Conservation (phyloP, 2,888 invertebrate species). For the Gasteruption jaculator region DNA sequence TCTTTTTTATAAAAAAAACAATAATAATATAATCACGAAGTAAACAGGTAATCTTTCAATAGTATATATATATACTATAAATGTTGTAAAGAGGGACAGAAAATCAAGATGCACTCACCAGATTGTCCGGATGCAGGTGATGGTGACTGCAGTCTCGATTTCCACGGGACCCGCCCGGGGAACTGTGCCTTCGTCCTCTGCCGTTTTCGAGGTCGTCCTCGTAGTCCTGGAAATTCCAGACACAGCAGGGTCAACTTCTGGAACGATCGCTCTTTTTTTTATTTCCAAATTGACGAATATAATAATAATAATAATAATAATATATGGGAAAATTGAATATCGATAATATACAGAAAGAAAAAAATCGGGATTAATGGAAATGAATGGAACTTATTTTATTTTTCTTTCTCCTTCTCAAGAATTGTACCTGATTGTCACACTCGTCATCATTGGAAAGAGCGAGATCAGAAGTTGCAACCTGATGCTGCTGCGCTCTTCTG, state of each 20-base stretch:
- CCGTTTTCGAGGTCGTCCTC: conserved; percentile 64
- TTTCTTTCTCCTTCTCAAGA: too few species aligned
- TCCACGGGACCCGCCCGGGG: conserved; percentile 66
- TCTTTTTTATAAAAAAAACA: conserved; percentile 6
- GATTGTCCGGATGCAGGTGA: conserved; percentile 47
- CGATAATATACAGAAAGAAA: too few species aligned
- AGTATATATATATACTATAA: too few species aligned
- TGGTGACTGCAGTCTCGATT: conserved; percentile 54
- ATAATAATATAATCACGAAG: conserved; percentile 3
- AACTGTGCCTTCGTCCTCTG: conserved; percentile 64
- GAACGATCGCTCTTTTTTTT: too few species aligned
- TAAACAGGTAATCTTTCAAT: too few species aligned
- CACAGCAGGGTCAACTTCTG: too few species aligned
- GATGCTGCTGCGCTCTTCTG: conserved; percentile 47
- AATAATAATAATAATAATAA: too few species aligned
- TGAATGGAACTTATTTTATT: too few species aligned
- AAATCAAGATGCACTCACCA: conserved; percentile 43
- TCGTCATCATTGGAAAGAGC: conserved; percentile 53
- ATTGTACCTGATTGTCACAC: conserved; percentile 50
- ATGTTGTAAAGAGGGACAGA: too few species aligned
- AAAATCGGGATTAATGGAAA: too few species aligned
- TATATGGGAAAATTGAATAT: too few species aligned
- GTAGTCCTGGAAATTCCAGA: conserved; percentile 76
- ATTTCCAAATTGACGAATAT: too few species aligned
- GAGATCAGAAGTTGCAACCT: conserved; percentile 51